These are phyloP conservation scores for Amblyteles armatorius DNA, from an alignment of 2,888 invertebrate species.

Conservation along the genomic window DNA sequence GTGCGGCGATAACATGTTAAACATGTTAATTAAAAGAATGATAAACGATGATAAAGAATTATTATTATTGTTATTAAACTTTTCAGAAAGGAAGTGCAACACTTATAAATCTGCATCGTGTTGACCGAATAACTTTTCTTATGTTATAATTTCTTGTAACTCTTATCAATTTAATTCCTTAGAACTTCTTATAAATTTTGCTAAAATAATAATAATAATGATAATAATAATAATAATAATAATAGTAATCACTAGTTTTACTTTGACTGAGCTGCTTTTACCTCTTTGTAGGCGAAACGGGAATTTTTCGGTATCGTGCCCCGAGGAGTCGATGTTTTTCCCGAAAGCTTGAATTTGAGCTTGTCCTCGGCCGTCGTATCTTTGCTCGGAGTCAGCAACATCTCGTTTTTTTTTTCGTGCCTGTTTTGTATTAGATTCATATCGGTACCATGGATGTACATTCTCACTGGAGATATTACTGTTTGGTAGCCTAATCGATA, in stretches of 20 bases:
- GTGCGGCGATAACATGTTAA: too few species aligned
- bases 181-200: too few species aligned
- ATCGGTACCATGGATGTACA: constrained; percentile 79
- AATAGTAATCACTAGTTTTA: neutral
- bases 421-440: constrained; percentile 77
- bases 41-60: too few species aligned
- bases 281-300: constrained; percentile 15
- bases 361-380: constrained; percentile 46
- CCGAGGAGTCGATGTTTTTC: constrained; percentile 57
- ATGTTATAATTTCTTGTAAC: too few species aligned
- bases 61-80: too few species aligned
- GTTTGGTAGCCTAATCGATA: constrained; percentile 73
- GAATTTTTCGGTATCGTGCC: constrained; percentile 10
- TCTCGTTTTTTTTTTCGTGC: constrained; percentile 71
- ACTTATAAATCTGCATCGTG: too few species aligned
- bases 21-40: too few species aligned
- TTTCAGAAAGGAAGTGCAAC: too few species aligned
- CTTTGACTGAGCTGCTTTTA: constrained; percentile 30
- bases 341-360: constrained; percentile 71
- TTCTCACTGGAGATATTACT: constrained; percentile 78
- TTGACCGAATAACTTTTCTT: too few species aligned
- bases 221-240: neutral
- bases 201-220: too few species aligned
- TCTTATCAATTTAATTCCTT: too few species aligned
- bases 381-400: constrained; percentile 72